Evolutionary conservation across 2,888 invertebrate genomes (phyloP), one percentile per base, ranked within the genome.

Genomic region (Aricia artaxerxes): DNA sequence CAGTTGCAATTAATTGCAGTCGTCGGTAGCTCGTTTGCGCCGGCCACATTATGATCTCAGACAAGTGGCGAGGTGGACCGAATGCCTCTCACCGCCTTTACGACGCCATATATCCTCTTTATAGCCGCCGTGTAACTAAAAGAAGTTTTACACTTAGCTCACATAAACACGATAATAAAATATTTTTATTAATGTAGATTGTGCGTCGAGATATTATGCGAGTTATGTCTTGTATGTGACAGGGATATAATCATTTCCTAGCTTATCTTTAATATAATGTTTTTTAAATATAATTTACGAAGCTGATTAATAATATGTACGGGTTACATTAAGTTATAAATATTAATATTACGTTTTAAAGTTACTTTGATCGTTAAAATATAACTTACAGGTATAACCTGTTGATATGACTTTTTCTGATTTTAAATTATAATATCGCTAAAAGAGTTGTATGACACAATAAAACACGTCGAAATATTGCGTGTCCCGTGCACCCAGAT

Each of bases 11-110:
- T 35, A 35, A 35, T 2, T 35, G 35, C 35, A 35, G 16, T 38
- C 5, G 35, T 38, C 35, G 35, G 35, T 5, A 35, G 35, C 16
- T 9, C 13, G 69, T 69, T 11, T 69, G 69, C 69, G 13, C 35
- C 69, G 49, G 31, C 49, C 64, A 49, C 49, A 78, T 78, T 78
- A 78, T 78, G 78, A 78, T 78, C 69, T 78, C 69, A 69, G 78
- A 78, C 78, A 69, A 49, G 69, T 69, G 69, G 69, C 38, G 69
- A 69, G 69, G 35, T 69, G 69, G 69, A 35, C 69, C 69, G 69
- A 69, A 69, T 13, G 69, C 69, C 69, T 69, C 69, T 69, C 69
- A 69, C 69, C 69, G 69, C 69, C 35, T 69, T 69, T 69, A 69
- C 69, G 69, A 69, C 69, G 35, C 69, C 69, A 69, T 69, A 69